Evolutionary conservation across 2,888 invertebrate genomes (phyloP), one percentile per base, ranked within the genome.

Genomic region (Helleia helle): DNA sequence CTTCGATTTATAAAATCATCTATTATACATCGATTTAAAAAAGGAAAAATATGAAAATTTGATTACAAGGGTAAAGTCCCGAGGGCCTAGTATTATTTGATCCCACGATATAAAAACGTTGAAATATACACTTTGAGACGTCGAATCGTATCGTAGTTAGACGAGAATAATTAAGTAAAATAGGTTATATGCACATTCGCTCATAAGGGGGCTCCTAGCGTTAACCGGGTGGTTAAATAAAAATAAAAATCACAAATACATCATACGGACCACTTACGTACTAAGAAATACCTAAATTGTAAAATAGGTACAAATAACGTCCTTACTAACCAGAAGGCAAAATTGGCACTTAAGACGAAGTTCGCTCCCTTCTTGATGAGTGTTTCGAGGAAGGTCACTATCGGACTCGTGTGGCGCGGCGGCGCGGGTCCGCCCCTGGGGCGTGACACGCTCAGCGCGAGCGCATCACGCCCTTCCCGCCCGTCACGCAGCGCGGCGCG

Each of bases 271-370:
- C 74, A 71, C 81, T 81, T 83, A 81, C 77, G 71, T 61, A 76
- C 83, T 81, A 81, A 65, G 58, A 71, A 60, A 74, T 81, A 81
- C 77, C 80, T 83, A 77, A 79, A 69, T 62, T 73, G 74, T 79
- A 83, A 59, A 58, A 76, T 81, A 81, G 81, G 80, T 84, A 80
- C 65, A 77, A 81, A 80, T 61, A 80, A 79, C 71, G 80, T 83
- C 79, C 84, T 81, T 70, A 84, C 75, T 71, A 81, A 72, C 77
- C 77, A 80, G 77, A 85, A 85, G 86, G 86, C 86, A 86, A 85
- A 77, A 84, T 86, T 86, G 86, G 86, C 86, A 86, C 86, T 84
- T 79, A 75, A 65, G 65, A 76, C 75, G 66, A 71, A 72, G 68
- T 71, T 66, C 68, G 71, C 69, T 70, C 79, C 72, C 56, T 65